Base-by-base conservation (phyloP, 1,140 invertebrate genomes). In the Euschistus heros region DNA sequence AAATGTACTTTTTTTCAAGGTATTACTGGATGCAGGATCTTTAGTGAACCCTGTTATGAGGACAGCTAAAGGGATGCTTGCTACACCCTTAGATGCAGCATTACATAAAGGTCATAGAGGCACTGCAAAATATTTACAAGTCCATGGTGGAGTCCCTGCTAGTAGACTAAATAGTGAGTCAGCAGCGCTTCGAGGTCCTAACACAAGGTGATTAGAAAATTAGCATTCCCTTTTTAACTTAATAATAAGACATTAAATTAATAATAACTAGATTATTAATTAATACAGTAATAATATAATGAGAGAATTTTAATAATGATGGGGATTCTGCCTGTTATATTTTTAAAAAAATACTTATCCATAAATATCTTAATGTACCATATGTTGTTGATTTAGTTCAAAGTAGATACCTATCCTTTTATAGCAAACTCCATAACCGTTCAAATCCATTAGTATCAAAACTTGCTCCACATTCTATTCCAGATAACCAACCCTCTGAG, bases 21-120 rank as follows among this genome's bases (percentile, higher is more conserved):
- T 93, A 37, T 76, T 95, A 5, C 75, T 95, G 46, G 91, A 94
- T 73, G 80, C 84, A 52, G 84, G 87, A 0, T 88, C 87, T 0
- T 82, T 88, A 71, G 82, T 94, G 0, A 95, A 95, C 75, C 83
- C 86, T 0, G 79, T 95, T 10, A 85, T 93, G 69, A 79, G 88
- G 64, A 92, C 88, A 14, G 84, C 82, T 1, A 89, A 91, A 74
- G 91, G 92, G 54, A 80, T 86, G 54, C 78, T 87, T 24, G 83
- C 95, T 78, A 96, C 93, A 0, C 91, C 94, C 0, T 77, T 96
- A 68, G 94, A 98, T 75, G 90, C 91, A 64, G 92, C 94, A 1
- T 77, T 95, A 5, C 85, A 87, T 66, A 83, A 89, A 60, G 91
- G 90, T 0, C 85, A 92, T 75, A 81, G 88, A 42, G 88, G 92